phyloP scores from a whole-genome alignment of 1,140 invertebrate species.

The Macrobrachium rosenbergii region DNA sequence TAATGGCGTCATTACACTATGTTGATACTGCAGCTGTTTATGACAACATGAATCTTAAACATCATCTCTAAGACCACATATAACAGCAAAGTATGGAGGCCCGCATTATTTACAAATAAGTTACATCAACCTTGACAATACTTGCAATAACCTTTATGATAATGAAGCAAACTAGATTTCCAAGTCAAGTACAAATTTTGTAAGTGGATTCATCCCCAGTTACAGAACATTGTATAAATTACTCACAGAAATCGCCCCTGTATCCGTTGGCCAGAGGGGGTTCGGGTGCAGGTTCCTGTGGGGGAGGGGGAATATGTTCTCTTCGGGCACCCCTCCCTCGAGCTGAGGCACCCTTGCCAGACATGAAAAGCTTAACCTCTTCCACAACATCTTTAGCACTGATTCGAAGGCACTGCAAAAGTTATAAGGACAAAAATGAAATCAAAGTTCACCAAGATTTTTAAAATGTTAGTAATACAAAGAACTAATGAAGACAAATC shows the following conservation, averaged over 20 bases:
- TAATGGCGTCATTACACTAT: no score
- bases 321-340: constrained; percentile 71
- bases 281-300: constrained; percentile 72
- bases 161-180: no score
- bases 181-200: no score
- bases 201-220: no score
- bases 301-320: constrained; percentile 69
- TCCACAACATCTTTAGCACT: constrained; percentile 90
- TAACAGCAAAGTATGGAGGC: no score
- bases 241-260: constrained; percentile 64
- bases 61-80: no score
- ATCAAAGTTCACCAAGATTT: not conserved
- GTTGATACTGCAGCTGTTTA: no score
- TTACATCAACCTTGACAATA: not conserved
- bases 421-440: constrained; percentile 32
- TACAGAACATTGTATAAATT: not conserved
- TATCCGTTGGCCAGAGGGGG: constrained; percentile 68
- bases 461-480: not conserved
- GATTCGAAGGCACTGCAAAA: constrained; percentile 80
- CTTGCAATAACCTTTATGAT: no score
- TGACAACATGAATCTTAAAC: no score
- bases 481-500: no score
- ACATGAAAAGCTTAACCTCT: constrained; percentile 84
- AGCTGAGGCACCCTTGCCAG: constrained; percentile 75
- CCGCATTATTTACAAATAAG: not conserved